Evolutionary conservation across 35 echinoderm and acorn worm species (phyloP).

Genomic region (Lytechinus pictus): DNA sequence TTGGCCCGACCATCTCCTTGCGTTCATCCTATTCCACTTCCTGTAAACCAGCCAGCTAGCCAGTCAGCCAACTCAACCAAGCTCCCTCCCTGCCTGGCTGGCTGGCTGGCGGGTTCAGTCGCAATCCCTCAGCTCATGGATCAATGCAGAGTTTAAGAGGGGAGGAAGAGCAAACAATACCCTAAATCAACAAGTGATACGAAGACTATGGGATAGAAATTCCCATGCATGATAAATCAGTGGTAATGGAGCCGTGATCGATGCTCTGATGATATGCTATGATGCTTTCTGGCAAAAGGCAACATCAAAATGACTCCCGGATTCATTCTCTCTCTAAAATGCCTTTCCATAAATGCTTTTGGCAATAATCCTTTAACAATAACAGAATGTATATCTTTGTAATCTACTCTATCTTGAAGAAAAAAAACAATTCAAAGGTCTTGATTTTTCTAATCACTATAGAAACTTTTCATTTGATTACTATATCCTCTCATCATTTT

Average conservation of each 20-base stretch:
- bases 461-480: no score
- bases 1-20: slow-evolving; percentile 12
- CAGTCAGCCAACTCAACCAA: neutral
- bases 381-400: no score
- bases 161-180: slow-evolving; percentile 17
- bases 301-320: neutral
- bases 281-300: neutral
- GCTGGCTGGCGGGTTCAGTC: neutral
- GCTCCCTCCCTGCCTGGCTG: neutral
- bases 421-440: no score
- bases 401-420: no score
- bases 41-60: neutral
- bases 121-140: neutral
- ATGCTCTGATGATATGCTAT: neutral
- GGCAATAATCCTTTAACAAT: no score
- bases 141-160: slow-evolving; percentile 4
- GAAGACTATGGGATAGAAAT: neutral
- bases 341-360: no score
- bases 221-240: neutral
- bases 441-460: no score
- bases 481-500: no score
- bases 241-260: neutral
- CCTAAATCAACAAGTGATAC: slow-evolving; percentile 12
- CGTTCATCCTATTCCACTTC: neutral
- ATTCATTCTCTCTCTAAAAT: no score